Percentiles rank a stretch among this genome's conserved stretches.
Evolutionary conservation across 2,113 vertebrate species (phyloP).

Genomic region (Elephas maximus): DNA sequence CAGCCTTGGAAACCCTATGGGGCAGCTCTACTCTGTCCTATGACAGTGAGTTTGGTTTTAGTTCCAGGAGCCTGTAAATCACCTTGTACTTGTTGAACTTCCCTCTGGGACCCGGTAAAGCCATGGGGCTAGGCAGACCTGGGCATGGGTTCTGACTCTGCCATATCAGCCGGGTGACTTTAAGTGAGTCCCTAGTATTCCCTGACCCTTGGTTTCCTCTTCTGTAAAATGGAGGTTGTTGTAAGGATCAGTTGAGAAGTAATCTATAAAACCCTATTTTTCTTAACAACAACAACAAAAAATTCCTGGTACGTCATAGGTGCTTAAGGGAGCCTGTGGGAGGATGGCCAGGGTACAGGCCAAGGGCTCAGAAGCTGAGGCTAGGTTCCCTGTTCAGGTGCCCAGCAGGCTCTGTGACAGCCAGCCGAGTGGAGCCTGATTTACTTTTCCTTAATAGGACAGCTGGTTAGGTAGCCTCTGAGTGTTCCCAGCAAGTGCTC

Average conservation of each 20-base stretch:
- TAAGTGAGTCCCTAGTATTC: background rate
- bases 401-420: background rate
- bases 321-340: background rate
- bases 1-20: background rate
- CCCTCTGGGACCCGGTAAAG: background rate
- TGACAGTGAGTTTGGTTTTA: background rate
- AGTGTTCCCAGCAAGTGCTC: background rate
- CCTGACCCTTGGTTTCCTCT: background rate
- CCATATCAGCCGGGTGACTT: background rate
- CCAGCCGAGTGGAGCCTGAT: background rate
- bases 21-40: background rate
- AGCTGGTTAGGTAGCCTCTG: conserved; percentile 57
- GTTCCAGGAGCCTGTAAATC: background rate
- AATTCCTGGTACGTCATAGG: background rate
- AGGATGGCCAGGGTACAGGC: background rate
- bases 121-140: background rate
- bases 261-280: background rate
- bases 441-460: conserved; percentile 34
- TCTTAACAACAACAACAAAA: background rate
- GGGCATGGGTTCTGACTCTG: background rate
- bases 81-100: background rate
- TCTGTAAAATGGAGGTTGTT: background rate
- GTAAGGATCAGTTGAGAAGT: background rate
- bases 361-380: background rate
- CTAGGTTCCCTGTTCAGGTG: background rate